Conservation (phyloP, 2,797 vertebrate genomes). For the Coccyzus lansbergi region DNA sequence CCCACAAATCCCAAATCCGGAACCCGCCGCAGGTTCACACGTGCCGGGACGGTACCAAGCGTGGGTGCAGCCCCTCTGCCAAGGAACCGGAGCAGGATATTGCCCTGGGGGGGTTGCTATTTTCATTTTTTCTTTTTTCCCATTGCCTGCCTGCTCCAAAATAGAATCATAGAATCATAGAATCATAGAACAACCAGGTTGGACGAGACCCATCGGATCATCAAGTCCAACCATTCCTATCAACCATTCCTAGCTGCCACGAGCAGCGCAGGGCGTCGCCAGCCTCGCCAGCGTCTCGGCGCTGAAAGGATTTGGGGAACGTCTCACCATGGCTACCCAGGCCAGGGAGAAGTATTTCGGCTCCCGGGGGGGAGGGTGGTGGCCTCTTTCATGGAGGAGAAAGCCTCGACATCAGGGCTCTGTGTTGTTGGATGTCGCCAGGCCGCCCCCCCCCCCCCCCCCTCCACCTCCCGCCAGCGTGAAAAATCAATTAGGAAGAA, state of each 20-base stretch:
- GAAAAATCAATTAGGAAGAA: conserved; percentile 70
- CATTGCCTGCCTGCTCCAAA: background rate
- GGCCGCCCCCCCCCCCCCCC: too few relatives aligned
- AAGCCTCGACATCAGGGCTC: conserved; percentile 31
- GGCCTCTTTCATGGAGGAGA: conserved; percentile 27
- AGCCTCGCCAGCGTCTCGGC: background rate
- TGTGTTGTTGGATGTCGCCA: conserved; percentile 51
- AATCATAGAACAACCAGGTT: too few relatives aligned
- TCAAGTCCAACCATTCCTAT: too few relatives aligned
- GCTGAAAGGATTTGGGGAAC: background rate
- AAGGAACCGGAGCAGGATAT: background rate
- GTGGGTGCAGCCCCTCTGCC: background rate
- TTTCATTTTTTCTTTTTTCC: background rate
- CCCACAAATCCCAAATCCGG: background rate
- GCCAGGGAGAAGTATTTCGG: background rate
- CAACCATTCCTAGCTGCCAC: background rate
- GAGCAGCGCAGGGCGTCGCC: background rate
- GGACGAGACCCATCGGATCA: too few relatives aligned
- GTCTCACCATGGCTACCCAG: conserved; percentile 59
- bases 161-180: too few relatives aligned
- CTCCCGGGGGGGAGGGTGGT: background rate
- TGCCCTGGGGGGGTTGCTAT: background rate
- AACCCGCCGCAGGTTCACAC: background rate
- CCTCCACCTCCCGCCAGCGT: conserved; percentile 33
- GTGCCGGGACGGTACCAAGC: background rate